phyloP scores from a whole-genome alignment of 2,113 vertebrate genomes.

The Coturnix japonica region DNA sequence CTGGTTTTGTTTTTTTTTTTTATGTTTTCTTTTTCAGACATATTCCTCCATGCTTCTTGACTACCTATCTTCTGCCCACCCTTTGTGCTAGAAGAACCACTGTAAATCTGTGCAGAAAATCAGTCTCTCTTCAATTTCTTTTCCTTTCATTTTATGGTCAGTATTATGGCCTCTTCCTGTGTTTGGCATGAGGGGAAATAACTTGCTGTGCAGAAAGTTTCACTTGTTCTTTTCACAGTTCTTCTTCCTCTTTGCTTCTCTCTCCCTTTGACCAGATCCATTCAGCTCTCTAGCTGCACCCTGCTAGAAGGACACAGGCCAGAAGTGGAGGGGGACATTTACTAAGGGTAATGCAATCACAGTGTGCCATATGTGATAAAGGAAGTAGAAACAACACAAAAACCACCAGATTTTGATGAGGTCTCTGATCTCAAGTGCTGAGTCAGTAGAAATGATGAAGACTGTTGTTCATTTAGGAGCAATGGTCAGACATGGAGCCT shows the following conservation, averaged over 20 bases:
- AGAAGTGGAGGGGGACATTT: background rate
- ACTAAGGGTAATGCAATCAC: background rate
- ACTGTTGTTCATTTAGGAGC: background rate
- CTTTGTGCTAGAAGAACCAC: accelerated
- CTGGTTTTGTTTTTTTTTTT: background rate
- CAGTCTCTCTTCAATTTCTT: background rate
- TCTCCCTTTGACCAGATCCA: background rate
- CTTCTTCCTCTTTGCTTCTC: conserved; percentile 11
- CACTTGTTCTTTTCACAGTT: conserved; percentile 32
- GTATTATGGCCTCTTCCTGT: background rate
- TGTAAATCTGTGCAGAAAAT: background rate
- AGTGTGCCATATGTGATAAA: background rate
- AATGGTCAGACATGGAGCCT: background rate
- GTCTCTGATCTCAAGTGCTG: background rate
- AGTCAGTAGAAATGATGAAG: background rate
- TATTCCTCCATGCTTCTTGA: background rate
- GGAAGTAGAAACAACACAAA: background rate
- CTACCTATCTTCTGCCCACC: background rate
- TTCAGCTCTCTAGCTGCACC: accelerated
- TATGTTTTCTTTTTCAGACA: background rate
- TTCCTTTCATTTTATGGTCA: background rate
- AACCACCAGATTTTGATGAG: background rate
- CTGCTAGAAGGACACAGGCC: background rate
- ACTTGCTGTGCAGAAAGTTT: background rate
- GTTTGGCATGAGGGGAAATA: conserved; percentile 7